Evolutionary conservation across 1,140 invertebrate species (phyloP).

Genomic region (Leptoteleia sp.): DNA sequence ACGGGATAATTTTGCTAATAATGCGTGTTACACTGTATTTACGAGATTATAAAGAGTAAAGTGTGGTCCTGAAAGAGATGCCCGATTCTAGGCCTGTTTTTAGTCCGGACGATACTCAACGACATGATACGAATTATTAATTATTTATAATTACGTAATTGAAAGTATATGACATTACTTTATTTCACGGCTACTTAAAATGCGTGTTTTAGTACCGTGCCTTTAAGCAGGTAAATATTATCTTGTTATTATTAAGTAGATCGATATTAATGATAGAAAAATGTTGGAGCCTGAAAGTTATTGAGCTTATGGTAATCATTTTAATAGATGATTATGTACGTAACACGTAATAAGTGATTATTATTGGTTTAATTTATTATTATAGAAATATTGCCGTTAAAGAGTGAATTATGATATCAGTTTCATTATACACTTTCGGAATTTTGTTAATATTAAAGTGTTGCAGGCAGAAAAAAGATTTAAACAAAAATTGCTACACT

Average conservation of each 20-base stretch:
- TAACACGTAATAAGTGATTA: too few relatives aligned
- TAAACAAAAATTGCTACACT: too few relatives aligned
- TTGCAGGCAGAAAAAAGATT: too few relatives aligned
- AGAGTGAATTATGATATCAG: too few relatives aligned
- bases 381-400: too few relatives aligned
- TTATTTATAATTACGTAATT: constrained; percentile 9
- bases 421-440: too few relatives aligned
- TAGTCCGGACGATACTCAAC: not conserved
- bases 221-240: constrained; percentile 1
- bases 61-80: too few relatives aligned
- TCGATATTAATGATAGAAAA: constrained; percentile 6
- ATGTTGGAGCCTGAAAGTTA: constrained; percentile 1
- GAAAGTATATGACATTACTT: constrained; percentile 9
- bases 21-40: constrained; percentile 34
- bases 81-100: constrained; percentile 14
- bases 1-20: constrained; percentile 47
- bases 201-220: not conserved
- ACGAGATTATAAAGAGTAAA: constrained; percentile 45
- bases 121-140: constrained; percentile 2
- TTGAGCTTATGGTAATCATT: not conserved
- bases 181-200: constrained; percentile 17
- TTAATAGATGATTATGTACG: constrained; percentile 1
- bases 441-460: too few relatives aligned
- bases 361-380: too few relatives aligned
- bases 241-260: constrained; percentile 12